phyloP scores from a whole-genome alignment of 1,140 invertebrate genomes.

The Zaprionus gabonicus region DNA sequence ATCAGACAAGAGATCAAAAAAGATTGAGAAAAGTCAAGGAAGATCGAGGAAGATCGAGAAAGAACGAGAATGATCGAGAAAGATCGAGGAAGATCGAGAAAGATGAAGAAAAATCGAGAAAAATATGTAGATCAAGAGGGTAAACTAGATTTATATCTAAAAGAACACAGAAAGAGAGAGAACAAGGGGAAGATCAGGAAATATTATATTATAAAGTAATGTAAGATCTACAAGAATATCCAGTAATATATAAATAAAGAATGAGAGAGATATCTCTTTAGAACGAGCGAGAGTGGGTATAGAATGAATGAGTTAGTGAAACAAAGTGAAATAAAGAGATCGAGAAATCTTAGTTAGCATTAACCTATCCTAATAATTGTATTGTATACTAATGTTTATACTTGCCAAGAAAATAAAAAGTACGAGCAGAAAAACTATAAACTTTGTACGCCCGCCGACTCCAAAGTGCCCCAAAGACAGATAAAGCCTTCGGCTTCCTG shows the following conservation, averaged over 20 bases:
- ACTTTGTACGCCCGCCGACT: constrained; percentile 9
- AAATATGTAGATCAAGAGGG: background rate
- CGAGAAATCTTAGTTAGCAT: background rate
- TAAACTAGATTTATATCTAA: no score
- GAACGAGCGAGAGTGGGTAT: background rate
- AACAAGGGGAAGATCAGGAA: background rate
- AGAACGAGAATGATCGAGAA: background rate
- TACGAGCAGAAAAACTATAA: constrained; percentile 33
- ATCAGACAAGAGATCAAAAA: no score
- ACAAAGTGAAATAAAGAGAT: background rate
- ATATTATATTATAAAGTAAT: no score
- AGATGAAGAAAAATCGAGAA: background rate
- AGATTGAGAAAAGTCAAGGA: background rate
- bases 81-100: no score
- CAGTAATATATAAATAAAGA: background rate
- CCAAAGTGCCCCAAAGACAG: background rate
- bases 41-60: no score
- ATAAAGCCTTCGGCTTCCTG: constrained; percentile 38
- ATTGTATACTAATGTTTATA: background rate
- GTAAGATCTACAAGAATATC: background rate
- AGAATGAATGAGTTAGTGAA: background rate
- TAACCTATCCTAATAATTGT: background rate
- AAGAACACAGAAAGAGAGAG: background rate
- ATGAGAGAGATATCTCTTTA: background rate
- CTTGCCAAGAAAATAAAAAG: background rate